Evolutionary conservation across 2,113 vertebrate genomes (phyloP), one percentile per base, ranked within the genome.

Genomic region (Asarcornis scutulata): DNA sequence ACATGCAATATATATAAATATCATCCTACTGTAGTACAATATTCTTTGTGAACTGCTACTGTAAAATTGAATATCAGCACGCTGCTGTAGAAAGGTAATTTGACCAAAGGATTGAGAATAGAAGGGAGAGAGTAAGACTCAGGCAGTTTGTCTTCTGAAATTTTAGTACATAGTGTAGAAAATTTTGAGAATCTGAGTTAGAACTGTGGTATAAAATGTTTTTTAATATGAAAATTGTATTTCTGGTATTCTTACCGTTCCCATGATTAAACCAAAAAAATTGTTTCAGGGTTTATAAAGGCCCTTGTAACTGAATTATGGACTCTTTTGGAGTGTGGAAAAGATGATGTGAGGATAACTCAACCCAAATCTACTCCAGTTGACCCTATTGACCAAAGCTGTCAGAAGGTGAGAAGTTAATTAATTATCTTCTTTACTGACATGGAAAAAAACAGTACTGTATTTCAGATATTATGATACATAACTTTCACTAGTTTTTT

Each of bases 381-480:
- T 98, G 99, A 99, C 82, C 98, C 99, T 81, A 99, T 99, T 86
- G 99, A 99, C 96, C 98, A 97, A 94, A 99, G 98, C 89, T 99
- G 99, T 97, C 98, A 98, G n/a, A 99, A 99, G 99, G 99, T 99
- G 89, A 84, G 88, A 59, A 89, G 58, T 81, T 4, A 88, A 59
- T 85, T 89, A 8, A 53, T 53, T 53, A 25, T 77, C 10, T 74
- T 86, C 10, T 32, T 2, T 25, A 52, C 36, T 77, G 46, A 8
- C 17, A 11, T 50, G 32, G 46, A 44, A 67, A 11, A 52, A 67
- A 59, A 18, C 7, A 86, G 12, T 74, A 6, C 26, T 52, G 4
- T 60, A 25, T 23, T 78, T 82, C 56, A 78, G 17, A 25, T 15
- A 55, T 16, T 6, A 36, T 68, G 20, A 23, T 56, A 32, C 3